Base-by-base conservation (phyloP, 2,888 invertebrate species). In the Drosophila kambysellisi region DNA sequence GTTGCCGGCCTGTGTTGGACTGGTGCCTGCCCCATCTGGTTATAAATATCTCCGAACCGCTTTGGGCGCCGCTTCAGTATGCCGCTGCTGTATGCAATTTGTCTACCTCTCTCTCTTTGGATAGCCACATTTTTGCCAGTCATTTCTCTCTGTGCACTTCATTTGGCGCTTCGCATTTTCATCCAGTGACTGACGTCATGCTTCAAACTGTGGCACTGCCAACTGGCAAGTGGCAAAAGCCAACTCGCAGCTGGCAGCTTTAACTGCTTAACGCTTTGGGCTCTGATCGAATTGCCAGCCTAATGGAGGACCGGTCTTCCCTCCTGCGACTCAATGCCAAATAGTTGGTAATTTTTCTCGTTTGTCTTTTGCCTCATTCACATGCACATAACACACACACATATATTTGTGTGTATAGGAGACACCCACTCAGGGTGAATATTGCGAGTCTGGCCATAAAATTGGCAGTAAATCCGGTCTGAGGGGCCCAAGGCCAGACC, bases 391-490 rank as follows among this genome's bases (percentile, higher is more conserved):
- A 11, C 68, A 73, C 71, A 62, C 68, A 72, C 54, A 48, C 29
- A 48, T 3, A 53, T 17, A 11, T 15, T 25, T 5, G 4, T 17
- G n/a, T 11, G 4, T 3, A 17, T 33, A 33, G 35, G 37, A 17
- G 32, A 8, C 56, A 30, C 70, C 43, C 58, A 39, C 57, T 52
- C 63, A 60, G 46, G 66, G 65, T 68, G 68, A 70, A 89, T 82
- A 89, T 86, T 86, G 89, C 89, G 89, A 84, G 89, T 86, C 88
- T 86, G 80, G 76, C 80, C 89, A 86, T 87, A 81, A 85, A 85
- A 85, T 89, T 84, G 79, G 69, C 79, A 79, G 54, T 58, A 54
- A 25, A 1, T 25, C 20, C 20, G 20, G 20, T 25, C 20, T 25
- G 20, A 25, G 20, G 20, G 20, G 20, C 20, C 20, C 20, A 1